Evolutionary conservation across 2,113 vertebrate species (phyloP).

Genomic region (Zosterops hypoxanthus): DNA sequence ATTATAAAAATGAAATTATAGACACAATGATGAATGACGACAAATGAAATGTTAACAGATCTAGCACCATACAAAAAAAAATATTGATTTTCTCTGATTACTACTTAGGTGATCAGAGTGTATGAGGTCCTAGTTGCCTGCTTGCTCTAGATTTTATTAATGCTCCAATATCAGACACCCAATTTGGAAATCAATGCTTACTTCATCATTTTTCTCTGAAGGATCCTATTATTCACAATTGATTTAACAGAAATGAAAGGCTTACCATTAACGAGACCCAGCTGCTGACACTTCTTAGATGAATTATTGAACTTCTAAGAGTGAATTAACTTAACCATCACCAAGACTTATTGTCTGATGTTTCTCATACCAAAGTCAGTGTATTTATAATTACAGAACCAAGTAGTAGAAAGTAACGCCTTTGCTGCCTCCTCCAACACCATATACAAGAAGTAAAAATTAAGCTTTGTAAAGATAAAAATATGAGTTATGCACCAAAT

Average conservation of each 20-base stretch:
- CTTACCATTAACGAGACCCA: conserved; percentile 80
- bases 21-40: conserved; percentile 62
- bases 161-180: conserved; percentile 77
- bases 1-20: conserved; percentile 64
- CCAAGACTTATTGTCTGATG: conserved; percentile 75
- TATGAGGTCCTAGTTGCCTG: conserved; percentile 74
- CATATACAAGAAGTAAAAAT: conserved; percentile 24
- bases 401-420: conserved; percentile 29
- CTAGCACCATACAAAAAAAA: conserved; percentile 65
- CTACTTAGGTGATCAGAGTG: conserved; percentile 69
- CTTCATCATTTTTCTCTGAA: conserved; percentile 82
- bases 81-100: conserved; percentile 76
- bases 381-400: conserved; percentile 73
- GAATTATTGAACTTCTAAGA: conserved; percentile 83
- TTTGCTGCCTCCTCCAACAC: not conserved
- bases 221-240: conserved; percentile 85
- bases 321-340: conserved; percentile 82
- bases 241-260: conserved; percentile 85
- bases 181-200: conserved; percentile 85
- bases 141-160: conserved; percentile 80
- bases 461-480: not conserved
- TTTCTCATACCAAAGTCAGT: conserved; percentile 64
- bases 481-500: not conserved
- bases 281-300: conserved; percentile 79
- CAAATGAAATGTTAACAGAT: conserved; percentile 71